Base-by-base conservation (phyloP, 2,113 vertebrate genomes). In the Corythornis madagascariensis region DNA sequence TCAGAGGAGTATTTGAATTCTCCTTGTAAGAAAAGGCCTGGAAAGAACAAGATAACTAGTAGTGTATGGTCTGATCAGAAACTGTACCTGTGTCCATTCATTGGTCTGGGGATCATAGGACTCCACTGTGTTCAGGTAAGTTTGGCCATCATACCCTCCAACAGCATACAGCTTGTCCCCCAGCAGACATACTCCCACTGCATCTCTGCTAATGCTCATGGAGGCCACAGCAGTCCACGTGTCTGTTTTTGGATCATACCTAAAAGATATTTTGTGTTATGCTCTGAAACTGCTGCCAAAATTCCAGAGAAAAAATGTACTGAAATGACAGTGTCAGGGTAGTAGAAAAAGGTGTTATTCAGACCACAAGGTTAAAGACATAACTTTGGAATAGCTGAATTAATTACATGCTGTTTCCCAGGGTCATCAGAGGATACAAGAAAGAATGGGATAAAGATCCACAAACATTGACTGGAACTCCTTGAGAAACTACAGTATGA, bases 181-280 rank as follows among this genome's bases (percentile, higher is more conserved):
- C n/a, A 99, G 98, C 82, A 99, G 98, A 96, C 99, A 99, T 52
- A 99, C 99, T 19, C 99, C 99, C 64, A 99, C 99, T 1, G 99
- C 99, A 67, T 99, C 99, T 95, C 99, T 98, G 97, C 99, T 99
- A 89, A 99, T 98, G 95, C 99, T 99, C 99, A 99, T 99, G 19
- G 99, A 99, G 28, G 99, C 99, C 43, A 99, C 99, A n/a, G 99
- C 97, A 18, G 99, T 99, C 99, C 99, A 99, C 90, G 97, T 95
- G 57, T 99, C 99, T 63, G 99, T 99, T 97, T 99, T 99, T 47
- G 99, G 99, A 97, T 99, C 99, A 84, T 99, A 99, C 94, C 99
- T 99, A 82, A 83, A 94, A 98, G 48, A 95, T 22, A 96, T 71
- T 77, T 45, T 38, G 43, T 72, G 28, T 92, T 72, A 96, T 8